These are phyloP conservation scores for Pteromalus puparum DNA, from an alignment of 1,140 invertebrate genomes.

Conservation along the genomic window DNA sequence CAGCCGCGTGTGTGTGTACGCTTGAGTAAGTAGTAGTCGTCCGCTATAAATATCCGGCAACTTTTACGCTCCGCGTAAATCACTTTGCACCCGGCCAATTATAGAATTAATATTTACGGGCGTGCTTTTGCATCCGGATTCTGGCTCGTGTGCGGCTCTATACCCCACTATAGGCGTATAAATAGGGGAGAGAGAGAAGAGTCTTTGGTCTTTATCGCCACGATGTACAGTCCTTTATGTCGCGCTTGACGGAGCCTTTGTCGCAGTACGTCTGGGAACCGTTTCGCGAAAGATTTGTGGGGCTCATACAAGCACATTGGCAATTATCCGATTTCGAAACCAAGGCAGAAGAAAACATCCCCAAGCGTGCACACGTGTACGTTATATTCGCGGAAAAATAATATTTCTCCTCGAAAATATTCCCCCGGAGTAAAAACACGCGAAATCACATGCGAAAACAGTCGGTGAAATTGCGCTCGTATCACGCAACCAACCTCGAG, in stretches of 20 bases:
- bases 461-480: not conserved
- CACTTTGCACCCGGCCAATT: slow-evolving; percentile 67
- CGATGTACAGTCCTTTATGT: not conserved
- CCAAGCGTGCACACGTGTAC: not conserved
- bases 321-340: not conserved
- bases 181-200: not conserved
- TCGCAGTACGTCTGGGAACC: not conserved
- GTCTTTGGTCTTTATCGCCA: no score
- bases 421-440: not conserved
- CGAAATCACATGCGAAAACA: slow-evolving; percentile 14
- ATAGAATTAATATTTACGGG: slow-evolving; percentile 71
- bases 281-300: not conserved
- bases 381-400: not conserved
- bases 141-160: not conserved
- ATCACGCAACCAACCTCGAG: not conserved
- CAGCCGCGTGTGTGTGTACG: not conserved
- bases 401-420: not conserved
- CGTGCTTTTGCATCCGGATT: slow-evolving; percentile 36
- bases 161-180: not conserved
- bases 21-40: not conserved
- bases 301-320: no score
- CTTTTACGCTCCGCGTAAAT: slow-evolving; percentile 67
- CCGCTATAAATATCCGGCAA: slow-evolving; percentile 66
- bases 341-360: not conserved
- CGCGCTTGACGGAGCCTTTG: not conserved